These are phyloP conservation scores for Orthonychiurus folsomi DNA, from an alignment of 2,888 invertebrate species.

Conservation along the genomic window DNA sequence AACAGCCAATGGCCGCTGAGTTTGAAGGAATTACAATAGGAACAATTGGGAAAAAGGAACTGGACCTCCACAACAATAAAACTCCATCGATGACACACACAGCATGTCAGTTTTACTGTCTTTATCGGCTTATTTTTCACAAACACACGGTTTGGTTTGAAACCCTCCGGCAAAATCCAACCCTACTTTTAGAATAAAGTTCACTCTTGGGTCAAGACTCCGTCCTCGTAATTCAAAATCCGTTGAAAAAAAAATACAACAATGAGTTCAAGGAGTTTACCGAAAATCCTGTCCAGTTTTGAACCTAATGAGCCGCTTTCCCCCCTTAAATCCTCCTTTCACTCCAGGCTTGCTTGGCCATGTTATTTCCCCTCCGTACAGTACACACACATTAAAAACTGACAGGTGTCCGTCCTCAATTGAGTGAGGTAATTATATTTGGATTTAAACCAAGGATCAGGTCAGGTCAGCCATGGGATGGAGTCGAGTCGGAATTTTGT, in stretches of 20 bases:
- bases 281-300: too few species aligned
- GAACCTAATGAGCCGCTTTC: not conserved
- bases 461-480: too few species aligned
- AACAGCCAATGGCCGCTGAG: not conserved
- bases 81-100: not conserved
- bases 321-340: not conserved
- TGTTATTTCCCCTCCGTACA: too few species aligned
- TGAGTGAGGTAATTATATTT: not conserved
- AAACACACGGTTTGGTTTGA: too few species aligned
- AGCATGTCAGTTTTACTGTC: not conserved
- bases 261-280: too few species aligned
- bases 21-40: not conserved
- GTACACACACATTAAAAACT: too few species aligned
- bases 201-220: too few species aligned
- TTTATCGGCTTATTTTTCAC: not conserved
- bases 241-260: too few species aligned
- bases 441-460: not conserved
- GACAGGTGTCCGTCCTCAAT: not conserved
- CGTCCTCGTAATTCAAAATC: too few species aligned
- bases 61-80: not conserved
- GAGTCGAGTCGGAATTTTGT: too few species aligned
- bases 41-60: not conserved
- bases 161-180: too few species aligned
- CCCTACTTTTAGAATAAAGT: not conserved
- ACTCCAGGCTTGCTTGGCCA: too few species aligned